Evolutionary conservation across 2,113 vertebrate species (phyloP).

Genomic region (Ariopsis seemanni): DNA sequence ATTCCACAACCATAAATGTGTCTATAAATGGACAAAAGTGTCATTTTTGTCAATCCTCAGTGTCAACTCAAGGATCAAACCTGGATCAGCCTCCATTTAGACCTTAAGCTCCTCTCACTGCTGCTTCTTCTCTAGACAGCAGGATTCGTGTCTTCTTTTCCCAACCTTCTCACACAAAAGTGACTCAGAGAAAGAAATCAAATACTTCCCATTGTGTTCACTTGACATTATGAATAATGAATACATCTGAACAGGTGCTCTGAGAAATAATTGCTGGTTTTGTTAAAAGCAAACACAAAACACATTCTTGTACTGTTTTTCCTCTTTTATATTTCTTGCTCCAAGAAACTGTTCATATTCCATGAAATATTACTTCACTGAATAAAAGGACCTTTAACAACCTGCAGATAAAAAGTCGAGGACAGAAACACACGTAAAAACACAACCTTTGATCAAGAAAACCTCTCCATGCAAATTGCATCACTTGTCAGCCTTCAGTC

Average conservation of each 20-base stretch:
- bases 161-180: background rate
- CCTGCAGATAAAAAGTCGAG: background rate
- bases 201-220: background rate
- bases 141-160: background rate
- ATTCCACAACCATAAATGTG: background rate
- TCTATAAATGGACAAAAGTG: background rate
- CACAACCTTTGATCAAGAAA: background rate
- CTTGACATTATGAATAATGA: background rate
- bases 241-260: background rate
- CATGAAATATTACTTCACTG: background rate
- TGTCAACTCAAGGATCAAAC: background rate
- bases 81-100: slow-evolving; percentile 13
- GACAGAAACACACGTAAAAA: background rate
- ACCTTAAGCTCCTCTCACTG: slow-evolving; percentile 19
- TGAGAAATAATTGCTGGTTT: background rate
- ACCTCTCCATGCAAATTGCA: background rate
- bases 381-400: background rate
- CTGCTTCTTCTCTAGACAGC: background rate
- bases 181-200: background rate
- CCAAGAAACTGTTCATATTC: background rate
- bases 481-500: background rate
- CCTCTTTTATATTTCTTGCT: background rate
- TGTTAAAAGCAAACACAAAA: background rate
- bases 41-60: background rate
- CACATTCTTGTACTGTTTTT: background rate